Evolutionary conservation across 1,140 invertebrate species (phyloP), one percentile per base, ranked within the genome.

Genomic region (Psix sp.): DNA sequence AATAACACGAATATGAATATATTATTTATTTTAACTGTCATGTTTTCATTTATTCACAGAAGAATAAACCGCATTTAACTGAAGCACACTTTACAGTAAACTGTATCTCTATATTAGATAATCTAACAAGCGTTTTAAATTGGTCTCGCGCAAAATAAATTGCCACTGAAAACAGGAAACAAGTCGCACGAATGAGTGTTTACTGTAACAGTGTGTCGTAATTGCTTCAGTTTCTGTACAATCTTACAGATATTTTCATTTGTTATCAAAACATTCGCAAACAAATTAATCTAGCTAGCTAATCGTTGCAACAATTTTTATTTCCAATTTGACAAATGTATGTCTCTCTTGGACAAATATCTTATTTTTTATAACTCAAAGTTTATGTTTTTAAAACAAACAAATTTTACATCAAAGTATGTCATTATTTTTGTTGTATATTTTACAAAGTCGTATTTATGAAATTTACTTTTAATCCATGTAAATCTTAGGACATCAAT

Each of bases 11-110:
- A 38, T 51, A 54, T 33, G 16, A 54, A 54, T 33, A 33, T 43
- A 52, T 14, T 42, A 35, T 33, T 56, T 43, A 43, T 43, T 56
- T 33, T 31, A 17, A 42, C 26, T 11, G 13, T 35, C n/a, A 5
- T 35, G 5, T 35, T 54, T 35, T 57, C 26, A 16, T 57, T 57
- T 43, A 40, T 40, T 31, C 36, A 11, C 52, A 45, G 9, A 45
- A 43, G 54, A 59, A 59, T 59, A 59, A 42, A 54, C 14, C 31
- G 16, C 46, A 49, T n/a, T 38, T 24, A 7, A 24, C 5, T 43
- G 1, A 43, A 21, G 15, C 13, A 21, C 10, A 39, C 4, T 24
- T 54, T 33, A 42, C 51, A 54, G 51, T 42, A 21, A 54, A 31
- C 15, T 38, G 15, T 14, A 39, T 36, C 29, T 36, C 21, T 11